phyloP scores from a whole-genome alignment of 92 coral and sea anemone genomes.

The Porites lobata region DNA sequence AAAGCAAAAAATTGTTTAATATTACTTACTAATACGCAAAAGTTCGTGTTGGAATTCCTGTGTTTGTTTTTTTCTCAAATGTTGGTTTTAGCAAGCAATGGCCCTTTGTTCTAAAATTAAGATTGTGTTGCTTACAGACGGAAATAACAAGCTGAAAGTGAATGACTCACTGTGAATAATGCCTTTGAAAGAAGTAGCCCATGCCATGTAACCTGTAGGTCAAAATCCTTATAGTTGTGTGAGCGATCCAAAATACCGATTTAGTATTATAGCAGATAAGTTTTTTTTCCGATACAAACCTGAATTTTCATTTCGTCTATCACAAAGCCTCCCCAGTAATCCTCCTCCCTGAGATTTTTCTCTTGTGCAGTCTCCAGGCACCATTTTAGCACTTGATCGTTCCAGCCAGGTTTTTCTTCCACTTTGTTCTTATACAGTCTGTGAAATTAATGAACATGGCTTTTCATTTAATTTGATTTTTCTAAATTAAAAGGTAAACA shows the following conservation, averaged over 20 bases:
- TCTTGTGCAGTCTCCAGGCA: conserved; percentile 38
- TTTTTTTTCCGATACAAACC: background rate
- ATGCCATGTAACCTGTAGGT: too few species aligned
- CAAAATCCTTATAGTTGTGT: background rate
- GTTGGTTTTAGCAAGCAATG: too few species aligned
- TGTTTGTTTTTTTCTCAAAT: too few species aligned
- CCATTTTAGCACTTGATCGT: conserved; percentile 15
- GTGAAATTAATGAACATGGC: background rate
- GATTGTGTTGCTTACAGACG: too few species aligned
- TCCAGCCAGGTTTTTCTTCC: too few species aligned
- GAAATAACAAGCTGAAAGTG: too few species aligned
- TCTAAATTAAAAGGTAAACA: background rate
- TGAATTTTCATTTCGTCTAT: conserved; percentile 65
- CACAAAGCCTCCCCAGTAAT: background rate
- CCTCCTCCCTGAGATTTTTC: background rate
- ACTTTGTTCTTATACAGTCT: conserved; percentile 44
- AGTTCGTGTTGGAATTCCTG: too few species aligned
- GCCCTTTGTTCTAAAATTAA: too few species aligned
- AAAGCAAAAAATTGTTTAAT: too few species aligned
- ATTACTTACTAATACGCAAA: too few species aligned
- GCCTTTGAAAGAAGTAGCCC: too few species aligned
- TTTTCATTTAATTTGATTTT: background rate
- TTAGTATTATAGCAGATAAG: background rate
- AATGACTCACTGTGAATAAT: too few species aligned
- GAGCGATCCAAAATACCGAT: background rate